Conservation (phyloP, 2,113 vertebrate genomes). For the Tursiops truncatus region DNA sequence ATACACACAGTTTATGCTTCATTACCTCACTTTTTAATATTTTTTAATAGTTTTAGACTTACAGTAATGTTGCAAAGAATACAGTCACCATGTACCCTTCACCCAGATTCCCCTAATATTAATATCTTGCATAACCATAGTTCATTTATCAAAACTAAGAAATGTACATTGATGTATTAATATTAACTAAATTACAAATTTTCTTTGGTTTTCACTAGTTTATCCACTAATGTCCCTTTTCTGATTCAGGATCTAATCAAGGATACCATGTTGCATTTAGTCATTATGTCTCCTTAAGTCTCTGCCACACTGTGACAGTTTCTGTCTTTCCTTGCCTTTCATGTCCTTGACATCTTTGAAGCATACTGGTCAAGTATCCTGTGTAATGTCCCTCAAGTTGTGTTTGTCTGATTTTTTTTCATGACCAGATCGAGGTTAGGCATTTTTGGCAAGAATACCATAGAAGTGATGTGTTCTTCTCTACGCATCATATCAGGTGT, state of each 20-base stretch:
- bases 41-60: conserved; percentile 35
- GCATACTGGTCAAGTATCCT: neutral
- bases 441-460: neutral
- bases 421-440: neutral
- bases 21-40: neutral
- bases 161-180: conserved; percentile 3
- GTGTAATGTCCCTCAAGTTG: neutral
- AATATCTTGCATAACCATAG: neutral
- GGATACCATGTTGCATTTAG: neutral
- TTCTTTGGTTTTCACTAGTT: conserved; percentile 3
- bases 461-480: neutral
- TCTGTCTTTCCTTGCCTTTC: neutral
- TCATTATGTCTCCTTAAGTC: neutral
- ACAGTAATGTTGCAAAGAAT: neutral
- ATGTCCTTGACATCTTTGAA: neutral
- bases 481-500: neutral
- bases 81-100: neutral
- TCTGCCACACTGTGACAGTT: neutral
- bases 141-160: conserved; percentile 34
- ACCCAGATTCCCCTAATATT: neutral
- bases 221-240: neutral
- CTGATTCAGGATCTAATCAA: conserved; percentile 8
- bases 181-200: neutral
- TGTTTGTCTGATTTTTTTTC: neutral
- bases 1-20: neutral